phyloP scores from a whole-genome alignment of 2,113 vertebrate species.

The Callipepla californica region DNA sequence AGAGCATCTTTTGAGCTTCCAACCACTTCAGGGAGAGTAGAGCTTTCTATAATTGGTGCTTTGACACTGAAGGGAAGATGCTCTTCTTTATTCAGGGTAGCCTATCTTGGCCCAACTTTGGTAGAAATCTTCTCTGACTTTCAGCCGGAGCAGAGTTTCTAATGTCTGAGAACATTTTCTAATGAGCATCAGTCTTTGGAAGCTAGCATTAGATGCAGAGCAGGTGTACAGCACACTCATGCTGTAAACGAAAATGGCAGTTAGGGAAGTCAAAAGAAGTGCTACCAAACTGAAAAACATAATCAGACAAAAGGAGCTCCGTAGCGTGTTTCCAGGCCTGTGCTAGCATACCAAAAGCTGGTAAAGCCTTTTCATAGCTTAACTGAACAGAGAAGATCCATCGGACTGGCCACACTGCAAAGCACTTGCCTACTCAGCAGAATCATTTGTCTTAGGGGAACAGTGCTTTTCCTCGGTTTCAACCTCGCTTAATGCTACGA shows the following conservation, averaged over 20 bases:
- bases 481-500: background rate
- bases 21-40: background rate
- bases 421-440: accelerated
- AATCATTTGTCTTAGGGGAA: accelerated
- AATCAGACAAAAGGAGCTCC: background rate
- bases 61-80: background rate
- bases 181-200: accelerated
- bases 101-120: background rate
- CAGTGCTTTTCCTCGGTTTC: background rate
- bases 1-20: background rate
- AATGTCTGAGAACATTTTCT: background rate
- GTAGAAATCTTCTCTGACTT: background rate
- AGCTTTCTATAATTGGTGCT: background rate
- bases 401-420: background rate
- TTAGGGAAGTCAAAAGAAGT: background rate
- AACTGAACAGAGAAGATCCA: background rate
- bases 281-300: background rate
- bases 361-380: accelerated
- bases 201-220: background rate
- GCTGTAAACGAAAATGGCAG: background rate
- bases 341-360: background rate
- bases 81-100: background rate
- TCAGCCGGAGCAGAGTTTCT: background rate
- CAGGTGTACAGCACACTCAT: background rate
- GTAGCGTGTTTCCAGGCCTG: background rate